Percentiles rank a stretch among this genome's conserved stretches.
phyloP scores from a whole-genome alignment of 1,140 invertebrate species.

The Thaumatotibia leucotreta region DNA sequence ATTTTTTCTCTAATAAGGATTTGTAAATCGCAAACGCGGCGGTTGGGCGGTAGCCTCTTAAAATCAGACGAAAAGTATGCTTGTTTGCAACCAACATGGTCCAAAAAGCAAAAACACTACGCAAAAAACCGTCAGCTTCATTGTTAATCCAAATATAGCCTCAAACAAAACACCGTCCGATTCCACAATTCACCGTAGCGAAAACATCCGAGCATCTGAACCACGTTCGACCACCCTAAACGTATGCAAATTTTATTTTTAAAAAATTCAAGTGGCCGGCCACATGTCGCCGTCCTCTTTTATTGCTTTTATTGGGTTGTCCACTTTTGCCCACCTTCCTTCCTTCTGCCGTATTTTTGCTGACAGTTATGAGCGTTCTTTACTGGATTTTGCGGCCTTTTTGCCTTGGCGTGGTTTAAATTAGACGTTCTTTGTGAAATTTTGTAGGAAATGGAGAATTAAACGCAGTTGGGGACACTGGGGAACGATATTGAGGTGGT shows the following conservation, averaged over 20 bases:
- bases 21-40: too few species aligned
- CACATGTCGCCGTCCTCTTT: slow-evolving; percentile 16
- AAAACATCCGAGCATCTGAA: background rate
- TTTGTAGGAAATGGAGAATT: background rate
- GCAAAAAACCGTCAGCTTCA: background rate
- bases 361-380: slow-evolving; percentile 6
- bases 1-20: too few species aligned
- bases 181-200: slow-evolving; percentile 13
- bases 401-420: background rate
- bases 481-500: too few species aligned
- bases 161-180: background rate
- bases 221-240: slow-evolving; percentile 8
- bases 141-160: background rate
- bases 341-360: slow-evolving; percentile 18
- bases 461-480: too few species aligned
- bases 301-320: slow-evolving; percentile 37
- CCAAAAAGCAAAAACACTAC: background rate
- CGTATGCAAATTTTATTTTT: slow-evolving; percentile 32
- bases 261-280: slow-evolving; percentile 27
- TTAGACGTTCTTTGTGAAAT: background rate
- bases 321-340: slow-evolving; percentile 45
- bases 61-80: too few species aligned
- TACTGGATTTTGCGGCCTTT: background rate
- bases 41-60: too few species aligned
- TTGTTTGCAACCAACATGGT: too few species aligned